Conservation (phyloP, 2,113 vertebrate genomes). For the Atractosteus spatula region DNA sequence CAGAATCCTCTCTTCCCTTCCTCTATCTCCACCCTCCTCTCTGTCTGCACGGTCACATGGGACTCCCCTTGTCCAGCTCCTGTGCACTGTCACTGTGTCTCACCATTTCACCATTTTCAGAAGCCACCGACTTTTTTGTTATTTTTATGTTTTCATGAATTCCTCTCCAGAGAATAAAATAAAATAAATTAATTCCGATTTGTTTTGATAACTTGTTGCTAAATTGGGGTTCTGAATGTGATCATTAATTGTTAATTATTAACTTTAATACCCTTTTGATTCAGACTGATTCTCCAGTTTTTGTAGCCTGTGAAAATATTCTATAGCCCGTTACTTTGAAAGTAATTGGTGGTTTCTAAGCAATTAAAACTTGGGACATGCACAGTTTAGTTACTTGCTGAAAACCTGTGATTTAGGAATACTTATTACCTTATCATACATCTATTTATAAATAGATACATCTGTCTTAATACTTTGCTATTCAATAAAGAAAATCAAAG, state of each 20-base stretch:
- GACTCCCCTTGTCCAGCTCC: slow-evolving; percentile 16
- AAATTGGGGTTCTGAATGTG: too few species aligned
- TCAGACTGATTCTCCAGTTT: not conserved
- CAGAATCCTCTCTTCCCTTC: slow-evolving; percentile 16
- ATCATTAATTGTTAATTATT: too few species aligned
- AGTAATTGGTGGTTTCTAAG: not conserved
- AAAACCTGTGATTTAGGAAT: not conserved
- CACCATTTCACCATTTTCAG: too few species aligned
- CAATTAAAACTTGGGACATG: slow-evolving; percentile 1
- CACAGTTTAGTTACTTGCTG: not conserved
- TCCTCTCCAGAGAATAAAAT: too few species aligned
- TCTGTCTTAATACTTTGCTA: not conserved
- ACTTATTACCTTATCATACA: not conserved
- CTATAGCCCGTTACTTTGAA: not conserved
- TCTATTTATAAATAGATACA: not conserved
- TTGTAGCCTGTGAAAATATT: not conserved
- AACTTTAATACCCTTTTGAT: too few species aligned
- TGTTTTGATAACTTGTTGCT: too few species aligned
- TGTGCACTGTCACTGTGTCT: too few species aligned
- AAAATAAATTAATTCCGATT: too few species aligned
- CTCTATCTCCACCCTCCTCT: slow-evolving; percentile 2
- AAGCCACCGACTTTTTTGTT: too few species aligned
- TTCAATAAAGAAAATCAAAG: not conserved
- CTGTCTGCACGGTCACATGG: slow-evolving; percentile 11
- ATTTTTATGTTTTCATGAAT: too few species aligned